Conservation (phyloP, 2,113 vertebrate species). For the Tamias sibiricus region DNA sequence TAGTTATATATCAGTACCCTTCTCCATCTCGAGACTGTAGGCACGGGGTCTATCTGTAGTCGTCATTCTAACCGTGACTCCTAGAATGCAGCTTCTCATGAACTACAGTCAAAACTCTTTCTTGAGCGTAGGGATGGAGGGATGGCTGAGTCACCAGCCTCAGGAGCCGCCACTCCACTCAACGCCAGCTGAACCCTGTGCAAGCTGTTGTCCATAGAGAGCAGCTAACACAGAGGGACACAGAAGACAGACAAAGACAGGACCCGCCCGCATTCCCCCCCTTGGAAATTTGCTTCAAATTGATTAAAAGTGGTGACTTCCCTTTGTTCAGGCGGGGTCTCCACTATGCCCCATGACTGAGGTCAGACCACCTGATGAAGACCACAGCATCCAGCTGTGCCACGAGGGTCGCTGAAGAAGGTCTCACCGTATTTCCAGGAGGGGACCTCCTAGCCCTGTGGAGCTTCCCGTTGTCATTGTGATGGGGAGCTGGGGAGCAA, state of each 20-base stretch:
- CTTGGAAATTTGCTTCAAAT: background rate
- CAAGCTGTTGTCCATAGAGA: background rate
- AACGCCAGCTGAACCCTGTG: background rate
- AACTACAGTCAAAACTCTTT: background rate
- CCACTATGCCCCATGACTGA: background rate
- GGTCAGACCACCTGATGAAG: background rate
- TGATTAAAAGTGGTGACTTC: background rate
- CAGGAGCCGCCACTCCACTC: background rate
- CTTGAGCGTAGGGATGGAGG: background rate
- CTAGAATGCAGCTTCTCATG: background rate
- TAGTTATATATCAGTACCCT: background rate
- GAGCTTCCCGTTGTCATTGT: background rate
- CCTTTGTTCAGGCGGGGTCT: background rate
- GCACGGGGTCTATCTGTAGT: background rate
- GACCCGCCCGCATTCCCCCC: background rate
- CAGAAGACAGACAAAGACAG: background rate
- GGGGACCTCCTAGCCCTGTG: too few species aligned
- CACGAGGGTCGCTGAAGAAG: constrained; percentile 14
- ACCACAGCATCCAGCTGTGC: constrained; percentile 3
- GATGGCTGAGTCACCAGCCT: background rate
- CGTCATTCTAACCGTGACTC: background rate
- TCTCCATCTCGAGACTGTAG: background rate
- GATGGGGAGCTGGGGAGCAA: background rate
- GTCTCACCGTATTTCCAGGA: background rate
- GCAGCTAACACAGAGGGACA: background rate